Evolutionary conservation across 2,888 invertebrate genomes (phyloP).

Genomic region (Drosophila rubida): DNA sequence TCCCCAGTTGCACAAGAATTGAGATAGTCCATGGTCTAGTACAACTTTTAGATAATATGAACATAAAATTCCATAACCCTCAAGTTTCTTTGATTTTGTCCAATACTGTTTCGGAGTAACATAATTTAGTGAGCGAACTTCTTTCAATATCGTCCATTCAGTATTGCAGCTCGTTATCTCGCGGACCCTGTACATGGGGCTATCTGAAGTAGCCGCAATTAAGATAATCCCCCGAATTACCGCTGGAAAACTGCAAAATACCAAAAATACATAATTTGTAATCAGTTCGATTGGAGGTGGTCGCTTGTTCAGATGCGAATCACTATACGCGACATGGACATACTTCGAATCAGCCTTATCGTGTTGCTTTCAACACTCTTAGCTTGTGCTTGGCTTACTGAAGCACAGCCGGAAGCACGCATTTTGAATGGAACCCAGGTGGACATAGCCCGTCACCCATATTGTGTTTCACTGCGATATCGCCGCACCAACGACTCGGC

Average conservation of each 20-base stretch:
- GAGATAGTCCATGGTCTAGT: too few relatives aligned
- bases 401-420: conserved; percentile 43
- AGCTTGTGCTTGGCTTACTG: background rate
- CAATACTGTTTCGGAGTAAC: background rate
- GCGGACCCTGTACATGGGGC: conserved; percentile 49
- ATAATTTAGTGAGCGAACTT: background rate
- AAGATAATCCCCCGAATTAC: conserved; percentile 51
- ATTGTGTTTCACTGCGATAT: conserved; percentile 75
- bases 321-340: conserved; percentile 27
- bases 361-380: conserved; percentile 35
- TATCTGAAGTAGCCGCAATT: conserved; percentile 59
- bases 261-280: conserved; percentile 28
- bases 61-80: background rate
- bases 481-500: conserved; percentile 52
- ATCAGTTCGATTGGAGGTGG: conserved; percentile 53
- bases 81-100: background rate
- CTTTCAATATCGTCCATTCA: conserved; percentile 14
- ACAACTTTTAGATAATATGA: too few relatives aligned
- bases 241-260: conserved; percentile 34
- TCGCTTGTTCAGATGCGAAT: conserved; percentile 22
- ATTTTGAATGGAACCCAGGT: conserved; percentile 73
- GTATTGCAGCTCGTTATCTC: conserved; percentile 32
- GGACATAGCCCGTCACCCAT: conserved; percentile 75
- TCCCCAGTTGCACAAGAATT: too few relatives aligned
- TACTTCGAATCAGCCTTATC: conserved; percentile 4